These are phyloP conservation scores for Venustaconcha ellipsiformis DNA, from an alignment of 1,140 invertebrate species.

Conservation along the genomic window DNA sequence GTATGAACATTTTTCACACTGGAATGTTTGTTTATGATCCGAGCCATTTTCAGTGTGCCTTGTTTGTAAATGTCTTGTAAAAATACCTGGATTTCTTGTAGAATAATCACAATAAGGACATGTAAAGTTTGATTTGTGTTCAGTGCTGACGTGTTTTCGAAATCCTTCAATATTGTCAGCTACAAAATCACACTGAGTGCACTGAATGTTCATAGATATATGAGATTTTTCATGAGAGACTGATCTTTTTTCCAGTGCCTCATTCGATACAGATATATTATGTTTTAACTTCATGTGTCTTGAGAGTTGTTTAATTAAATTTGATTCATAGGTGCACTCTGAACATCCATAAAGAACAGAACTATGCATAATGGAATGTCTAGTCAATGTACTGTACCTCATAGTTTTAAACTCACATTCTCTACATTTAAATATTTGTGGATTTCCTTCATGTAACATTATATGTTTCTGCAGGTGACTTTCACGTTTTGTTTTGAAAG, in stretches of 20 bases:
- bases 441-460: conserved; percentile 52
- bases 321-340: conserved; percentile 33
- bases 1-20: conserved; percentile 36
- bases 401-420: conserved; percentile 64
- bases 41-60: no score
- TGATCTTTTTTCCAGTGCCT: no score
- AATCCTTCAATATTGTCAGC: not conserved
- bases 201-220: no score
- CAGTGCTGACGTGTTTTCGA: conserved; percentile 13
- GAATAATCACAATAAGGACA: no score
- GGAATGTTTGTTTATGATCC: conserved; percentile 6
- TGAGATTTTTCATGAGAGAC: no score
- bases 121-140: conserved; percentile 7
- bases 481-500: conserved; percentile 66
- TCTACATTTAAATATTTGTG: conserved; percentile 58
- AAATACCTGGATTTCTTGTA: no score
- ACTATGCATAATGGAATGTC: conserved; percentile 63
- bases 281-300: no score
- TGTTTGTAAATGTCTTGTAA: no score
- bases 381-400: conserved; percentile 55
- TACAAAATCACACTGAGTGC: no score
- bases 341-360: conserved; percentile 42
- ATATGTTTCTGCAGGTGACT: conserved; percentile 65
- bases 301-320: not conserved
- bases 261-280: no score